Percentiles rank a stretch among this genome's conserved stretches.
Conservation (phyloP, 2,113 vertebrate genomes). For the Hippocampus mohnikei region DNA sequence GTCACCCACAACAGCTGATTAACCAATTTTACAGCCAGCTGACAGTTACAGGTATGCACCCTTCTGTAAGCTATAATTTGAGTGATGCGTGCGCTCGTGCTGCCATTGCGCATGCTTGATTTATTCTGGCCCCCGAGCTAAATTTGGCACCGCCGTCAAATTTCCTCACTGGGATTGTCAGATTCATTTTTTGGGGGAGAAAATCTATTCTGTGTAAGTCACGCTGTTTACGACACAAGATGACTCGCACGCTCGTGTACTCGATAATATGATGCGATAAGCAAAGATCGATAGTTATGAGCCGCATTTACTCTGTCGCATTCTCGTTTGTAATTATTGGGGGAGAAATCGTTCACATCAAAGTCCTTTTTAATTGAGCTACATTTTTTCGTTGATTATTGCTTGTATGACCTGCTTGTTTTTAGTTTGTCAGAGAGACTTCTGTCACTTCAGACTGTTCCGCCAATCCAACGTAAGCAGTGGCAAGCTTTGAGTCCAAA, state of each 20-base stretch:
- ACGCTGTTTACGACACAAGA: neutral
- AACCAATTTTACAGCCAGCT: constrained; percentile 13
- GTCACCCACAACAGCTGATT: constrained; percentile 21
- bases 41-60: constrained; percentile 21
- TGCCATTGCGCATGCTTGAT: constrained; percentile 11
- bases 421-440: too few species aligned
- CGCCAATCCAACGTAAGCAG: too few species aligned
- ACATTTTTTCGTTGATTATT: too few species aligned
- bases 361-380: too few species aligned
- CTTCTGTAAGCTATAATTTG: constrained; percentile 34
- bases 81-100: constrained; percentile 7
- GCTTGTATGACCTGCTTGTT: too few species aligned
- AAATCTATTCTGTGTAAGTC: neutral
- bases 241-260: neutral
- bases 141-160: constrained; percentile 16
- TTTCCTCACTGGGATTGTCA: neutral
- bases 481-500: too few species aligned
- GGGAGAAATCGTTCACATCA: too few species aligned
- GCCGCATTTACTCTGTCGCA: neutral
- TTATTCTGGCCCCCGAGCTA: constrained; percentile 10
- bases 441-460: too few species aligned
- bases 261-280: neutral
- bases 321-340: too few species aligned
- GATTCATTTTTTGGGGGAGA: neutral
- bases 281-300: neutral